Evolutionary conservation across 2,797 vertebrate genomes (phyloP).

Genomic region (Sarcophilus harrisii): DNA sequence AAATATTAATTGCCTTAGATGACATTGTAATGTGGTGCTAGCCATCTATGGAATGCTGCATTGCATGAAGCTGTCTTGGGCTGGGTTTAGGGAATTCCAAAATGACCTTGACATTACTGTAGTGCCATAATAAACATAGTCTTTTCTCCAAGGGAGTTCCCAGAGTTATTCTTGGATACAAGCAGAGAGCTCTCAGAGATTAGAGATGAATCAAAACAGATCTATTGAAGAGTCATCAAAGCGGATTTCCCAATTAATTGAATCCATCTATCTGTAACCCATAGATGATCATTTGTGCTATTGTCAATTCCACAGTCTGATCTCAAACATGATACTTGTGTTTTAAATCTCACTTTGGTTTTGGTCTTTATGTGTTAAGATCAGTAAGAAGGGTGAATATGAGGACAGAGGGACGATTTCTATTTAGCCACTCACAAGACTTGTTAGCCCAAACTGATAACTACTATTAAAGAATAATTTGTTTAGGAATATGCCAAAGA

Average conservation of each 20-base stretch:
- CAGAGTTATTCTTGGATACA: neutral
- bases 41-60: constrained; percentile 56
- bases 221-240: neutral
- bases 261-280: neutral
- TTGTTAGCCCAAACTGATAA: neutral
- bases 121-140: neutral
- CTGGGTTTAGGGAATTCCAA: constrained; percentile 52
- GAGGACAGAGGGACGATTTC: constrained; percentile 54
- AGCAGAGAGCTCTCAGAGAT: neutral
- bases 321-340: neutral
- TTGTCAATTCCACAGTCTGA: neutral
- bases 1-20: constrained; percentile 83
- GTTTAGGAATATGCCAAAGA: constrained; percentile 62
- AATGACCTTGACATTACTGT: neutral
- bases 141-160: neutral
- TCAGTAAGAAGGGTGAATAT: constrained; percentile 26
- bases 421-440: constrained; percentile 45
- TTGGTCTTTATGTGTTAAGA: constrained; percentile 18
- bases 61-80: constrained; percentile 50
- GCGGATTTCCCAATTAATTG: neutral
- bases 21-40: constrained; percentile 74
- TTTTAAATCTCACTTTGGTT: neutral
- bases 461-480: constrained; percentile 61
- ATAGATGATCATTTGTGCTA: neutral
- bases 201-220: neutral